A percentile compares a stretch with the other conserved stretches of the same genome.
Evolutionary conservation across 2,797 vertebrate species (phyloP).

Genomic region (Eurystomus glaucurus): DNA sequence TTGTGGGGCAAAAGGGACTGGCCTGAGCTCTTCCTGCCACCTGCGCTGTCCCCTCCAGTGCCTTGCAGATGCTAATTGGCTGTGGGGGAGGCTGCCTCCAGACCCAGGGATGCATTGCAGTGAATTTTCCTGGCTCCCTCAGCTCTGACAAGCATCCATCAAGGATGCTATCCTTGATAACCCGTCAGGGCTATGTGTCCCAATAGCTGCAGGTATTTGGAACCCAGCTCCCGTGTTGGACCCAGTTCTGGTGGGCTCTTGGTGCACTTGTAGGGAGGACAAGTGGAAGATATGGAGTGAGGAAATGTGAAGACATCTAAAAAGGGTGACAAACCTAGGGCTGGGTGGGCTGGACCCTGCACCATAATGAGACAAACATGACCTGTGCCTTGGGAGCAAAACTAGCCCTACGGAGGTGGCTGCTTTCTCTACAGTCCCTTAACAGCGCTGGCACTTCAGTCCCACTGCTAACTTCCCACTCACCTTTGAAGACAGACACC

Average conservation of each 20-base stretch:
- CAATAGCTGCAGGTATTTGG: accelerated
- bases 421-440: not conserved
- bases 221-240: not conserved
- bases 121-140: not conserved
- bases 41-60: not conserved
- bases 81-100: not conserved
- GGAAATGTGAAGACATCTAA: not conserved
- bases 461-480: not conserved
- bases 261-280: not conserved
- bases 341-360: not conserved
- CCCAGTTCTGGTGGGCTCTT: not conserved
- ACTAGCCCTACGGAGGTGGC: not conserved
- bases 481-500: not conserved
- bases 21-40: conserved; percentile 14
- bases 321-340: not conserved
- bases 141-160: not conserved
- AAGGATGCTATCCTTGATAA: not conserved
- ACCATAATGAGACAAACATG: not conserved
- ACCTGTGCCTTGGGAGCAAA: not conserved
- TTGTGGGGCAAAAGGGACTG: not conserved
- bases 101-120: not conserved
- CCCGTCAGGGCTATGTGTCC: not conserved
- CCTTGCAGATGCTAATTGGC: conserved; percentile 49
- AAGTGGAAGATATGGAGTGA: not conserved
- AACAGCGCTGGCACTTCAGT: not conserved